Conservation (phyloP, 2,113 vertebrate genomes). For the Ailuropoda melanoleuca region DNA sequence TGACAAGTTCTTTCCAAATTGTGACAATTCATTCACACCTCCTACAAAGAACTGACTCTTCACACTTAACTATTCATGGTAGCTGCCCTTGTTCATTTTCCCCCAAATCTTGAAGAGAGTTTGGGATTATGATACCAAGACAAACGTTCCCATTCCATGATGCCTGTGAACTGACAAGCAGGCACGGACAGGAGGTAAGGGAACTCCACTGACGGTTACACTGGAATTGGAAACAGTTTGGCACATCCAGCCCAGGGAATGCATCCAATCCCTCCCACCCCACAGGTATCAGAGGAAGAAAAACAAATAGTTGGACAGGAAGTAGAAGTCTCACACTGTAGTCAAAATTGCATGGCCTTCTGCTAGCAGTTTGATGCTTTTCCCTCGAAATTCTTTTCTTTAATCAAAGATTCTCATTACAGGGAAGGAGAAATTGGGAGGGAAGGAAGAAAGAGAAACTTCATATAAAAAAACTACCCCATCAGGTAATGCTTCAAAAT, state of each 20-base stretch:
- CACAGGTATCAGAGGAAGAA: not conserved
- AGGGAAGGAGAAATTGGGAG: not conserved
- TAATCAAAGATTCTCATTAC: not conserved
- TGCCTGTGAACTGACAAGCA: not conserved
- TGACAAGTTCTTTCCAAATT: slow-evolving; percentile 34
- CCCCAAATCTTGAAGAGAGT: not conserved
- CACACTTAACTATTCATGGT: not conserved
- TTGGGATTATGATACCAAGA: not conserved
- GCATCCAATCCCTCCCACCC: not conserved
- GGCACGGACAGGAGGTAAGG: not conserved
- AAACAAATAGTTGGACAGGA: not conserved
- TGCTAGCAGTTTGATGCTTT: not conserved
- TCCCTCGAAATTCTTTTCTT: slow-evolving; percentile 13
- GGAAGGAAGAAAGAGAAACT: not conserved
- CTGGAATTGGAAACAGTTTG: not conserved
- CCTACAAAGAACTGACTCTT: not conserved
- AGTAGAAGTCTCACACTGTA: not conserved
- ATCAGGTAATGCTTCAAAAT: not conserved
- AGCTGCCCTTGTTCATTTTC: not conserved
- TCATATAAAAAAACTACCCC: not conserved
- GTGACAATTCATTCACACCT: slow-evolving; percentile 35
- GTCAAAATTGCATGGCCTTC: not conserved
- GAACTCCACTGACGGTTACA: not conserved
- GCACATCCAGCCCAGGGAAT: not conserved
- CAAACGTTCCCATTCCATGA: not conserved